These are phyloP conservation scores for Oceanites oceanicus DNA, from an alignment of 2,113 vertebrate species.

Conservation along the genomic window DNA sequence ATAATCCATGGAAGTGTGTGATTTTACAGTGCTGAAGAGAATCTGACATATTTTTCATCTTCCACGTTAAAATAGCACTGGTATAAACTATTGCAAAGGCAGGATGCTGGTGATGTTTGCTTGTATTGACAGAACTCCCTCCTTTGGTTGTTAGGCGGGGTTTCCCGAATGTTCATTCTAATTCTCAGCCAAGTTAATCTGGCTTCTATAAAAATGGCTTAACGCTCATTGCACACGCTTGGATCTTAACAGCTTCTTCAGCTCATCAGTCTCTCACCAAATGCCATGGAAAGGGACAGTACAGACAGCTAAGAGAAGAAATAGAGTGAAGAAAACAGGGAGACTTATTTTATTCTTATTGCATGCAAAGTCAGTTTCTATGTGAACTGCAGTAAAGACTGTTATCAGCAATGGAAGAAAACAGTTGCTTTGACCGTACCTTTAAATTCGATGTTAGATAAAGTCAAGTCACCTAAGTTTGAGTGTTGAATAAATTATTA, in stretches of 20 bases:
- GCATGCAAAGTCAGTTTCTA: background rate
- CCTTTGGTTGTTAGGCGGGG: background rate
- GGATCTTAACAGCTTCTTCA: background rate
- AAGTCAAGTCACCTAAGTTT: background rate
- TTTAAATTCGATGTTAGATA: background rate
- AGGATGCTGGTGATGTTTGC: background rate
- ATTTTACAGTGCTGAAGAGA: background rate
- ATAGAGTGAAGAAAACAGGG: background rate
- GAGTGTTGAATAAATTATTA: background rate
- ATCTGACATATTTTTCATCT: background rate
- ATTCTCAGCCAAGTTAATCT: background rate
- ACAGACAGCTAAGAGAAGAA: background rate
- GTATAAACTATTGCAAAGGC: background rate
- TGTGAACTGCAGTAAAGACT: background rate
- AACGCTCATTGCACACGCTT: background rate
- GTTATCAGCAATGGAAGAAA: background rate
- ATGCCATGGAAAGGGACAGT: background rate
- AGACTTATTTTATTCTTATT: background rate
- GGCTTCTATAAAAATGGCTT: background rate
- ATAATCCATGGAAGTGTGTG: background rate
- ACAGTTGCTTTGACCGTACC: background rate
- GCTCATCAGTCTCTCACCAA: background rate
- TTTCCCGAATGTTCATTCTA: background rate
- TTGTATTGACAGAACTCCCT: background rate
- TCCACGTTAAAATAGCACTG: accelerated